phyloP scores from a whole-genome alignment of 2,888 invertebrate species.

The Desoria tigrina region DNA sequence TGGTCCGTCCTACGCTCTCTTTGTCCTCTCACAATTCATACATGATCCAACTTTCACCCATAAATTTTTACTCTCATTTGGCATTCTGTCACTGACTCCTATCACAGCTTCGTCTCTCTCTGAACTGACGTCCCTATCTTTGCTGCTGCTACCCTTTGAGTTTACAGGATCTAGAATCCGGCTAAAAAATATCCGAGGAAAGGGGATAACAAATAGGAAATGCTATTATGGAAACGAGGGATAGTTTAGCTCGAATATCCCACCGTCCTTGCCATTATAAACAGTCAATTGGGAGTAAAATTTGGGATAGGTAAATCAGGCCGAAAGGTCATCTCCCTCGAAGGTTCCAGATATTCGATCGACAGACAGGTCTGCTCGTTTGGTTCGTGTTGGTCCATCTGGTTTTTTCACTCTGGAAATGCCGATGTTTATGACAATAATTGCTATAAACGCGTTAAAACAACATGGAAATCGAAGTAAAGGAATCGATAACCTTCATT shows the following conservation, averaged over 20 bases:
- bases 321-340: not conserved
- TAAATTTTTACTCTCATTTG: slow-evolving; percentile 8
- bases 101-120: slow-evolving; percentile 7
- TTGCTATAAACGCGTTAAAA: no score
- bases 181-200: not conserved
- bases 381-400: no score
- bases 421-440: no score
- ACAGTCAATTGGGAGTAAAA: not conserved
- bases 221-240: not conserved
- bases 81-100: slow-evolving; percentile 1
- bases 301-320: not conserved
- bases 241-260: not conserved
- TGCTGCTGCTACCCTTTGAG: not conserved
- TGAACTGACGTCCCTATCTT: no score
- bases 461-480: no score
- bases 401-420: no score
- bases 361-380: no score
- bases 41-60: slow-evolving; percentile 6
- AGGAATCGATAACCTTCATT: no score
- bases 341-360: no score
- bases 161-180: not conserved
- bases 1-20: no score
- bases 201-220: not conserved
- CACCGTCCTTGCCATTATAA: not conserved
- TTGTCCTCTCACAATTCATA: not conserved